phyloP scores from a whole-genome alignment of 2,888 invertebrate species.

The Ormyrus labotus region DNA sequence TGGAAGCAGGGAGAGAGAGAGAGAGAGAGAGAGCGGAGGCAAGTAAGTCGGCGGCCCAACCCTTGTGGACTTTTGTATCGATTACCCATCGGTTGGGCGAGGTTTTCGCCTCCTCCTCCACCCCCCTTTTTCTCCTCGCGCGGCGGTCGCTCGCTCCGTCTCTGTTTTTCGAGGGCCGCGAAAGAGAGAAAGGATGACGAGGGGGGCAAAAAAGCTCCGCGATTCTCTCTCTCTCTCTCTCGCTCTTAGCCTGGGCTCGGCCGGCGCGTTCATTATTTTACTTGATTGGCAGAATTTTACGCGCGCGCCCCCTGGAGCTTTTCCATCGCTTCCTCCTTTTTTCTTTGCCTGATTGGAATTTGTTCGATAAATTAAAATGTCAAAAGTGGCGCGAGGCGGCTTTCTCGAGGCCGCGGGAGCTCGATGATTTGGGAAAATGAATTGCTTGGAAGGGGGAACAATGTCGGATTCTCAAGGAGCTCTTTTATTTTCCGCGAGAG shows the following conservation, averaged over 20 bases:
- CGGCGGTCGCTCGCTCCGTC: conserved; percentile 19
- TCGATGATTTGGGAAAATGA: too few species aligned
- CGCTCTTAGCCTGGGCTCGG: conserved; percentile 16
- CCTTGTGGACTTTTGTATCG: conserved; percentile 75
- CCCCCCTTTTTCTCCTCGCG: conserved; percentile 66
- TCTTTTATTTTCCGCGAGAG: too few species aligned
- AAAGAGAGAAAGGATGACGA: not conserved
- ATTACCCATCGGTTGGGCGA: conserved; percentile 73
- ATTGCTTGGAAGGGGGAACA: too few species aligned
- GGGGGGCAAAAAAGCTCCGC: conserved; percentile 35
- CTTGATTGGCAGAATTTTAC: conserved; percentile 55
- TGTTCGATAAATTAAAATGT: conserved; percentile 54
- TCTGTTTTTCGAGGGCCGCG: conserved; percentile 36
- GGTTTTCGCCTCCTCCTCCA: conserved; percentile 63
- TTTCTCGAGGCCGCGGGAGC: not conserved
- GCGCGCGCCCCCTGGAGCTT: conserved; percentile 20
- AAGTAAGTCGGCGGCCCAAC: conserved; percentile 73
- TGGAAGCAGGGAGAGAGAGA: not conserved
- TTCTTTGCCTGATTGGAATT: conserved; percentile 49
- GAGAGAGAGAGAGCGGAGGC: conserved; percentile 56
- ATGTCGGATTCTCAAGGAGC: too few species aligned
- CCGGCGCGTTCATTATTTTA: conserved; percentile 53
- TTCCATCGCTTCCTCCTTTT: conserved; percentile 46
- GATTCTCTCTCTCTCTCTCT: conserved; percentile 15
- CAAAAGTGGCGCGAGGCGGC: conserved; percentile 40